phyloP scores from a whole-genome alignment of 2,888 invertebrate species.

The Parnassius orleans region DNA sequence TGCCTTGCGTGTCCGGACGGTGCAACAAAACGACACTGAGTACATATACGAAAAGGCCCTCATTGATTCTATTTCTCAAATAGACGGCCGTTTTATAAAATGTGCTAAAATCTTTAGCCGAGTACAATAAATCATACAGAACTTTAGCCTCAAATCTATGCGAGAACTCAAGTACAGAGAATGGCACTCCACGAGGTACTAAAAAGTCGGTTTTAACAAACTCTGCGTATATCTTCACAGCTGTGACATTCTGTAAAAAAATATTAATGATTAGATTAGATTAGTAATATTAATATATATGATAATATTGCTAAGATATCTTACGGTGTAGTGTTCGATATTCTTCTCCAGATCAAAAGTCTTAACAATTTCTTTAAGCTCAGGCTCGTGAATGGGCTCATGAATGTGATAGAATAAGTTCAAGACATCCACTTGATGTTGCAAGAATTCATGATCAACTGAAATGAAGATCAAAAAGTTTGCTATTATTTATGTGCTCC shows the following conservation, averaged over 20 bases:
- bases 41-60: slow-evolving; percentile 85
- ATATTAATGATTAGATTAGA: background rate
- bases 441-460: slow-evolving; percentile 76
- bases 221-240: slow-evolving; percentile 78
- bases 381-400: slow-evolving; percentile 80
- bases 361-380: slow-evolving; percentile 70
- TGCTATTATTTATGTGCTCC: background rate
- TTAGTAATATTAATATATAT: background rate
- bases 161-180: slow-evolving; percentile 75
- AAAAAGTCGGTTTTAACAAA: slow-evolving; percentile 74
- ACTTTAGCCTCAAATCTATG: slow-evolving; percentile 83
- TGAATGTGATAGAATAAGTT: slow-evolving; percentile 73
- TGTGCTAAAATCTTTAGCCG: slow-evolving; percentile 86
- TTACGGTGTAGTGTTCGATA: slow-evolving; percentile 71
- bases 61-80: slow-evolving; percentile 85
- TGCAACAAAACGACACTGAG: slow-evolving; percentile 82
- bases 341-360: slow-evolving; percentile 77
- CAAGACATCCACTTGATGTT: slow-evolving; percentile 67
- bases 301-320: slow-evolving; percentile 23
- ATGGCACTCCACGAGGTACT: slow-evolving; percentile 81
- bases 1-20: slow-evolving; percentile 82
- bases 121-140: slow-evolving; percentile 84
- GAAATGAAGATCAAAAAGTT: slow-evolving; percentile 23
- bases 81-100: slow-evolving; percentile 86
- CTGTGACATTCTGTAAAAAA: slow-evolving; percentile 71